These are phyloP conservation scores for Mactra quadrangularis DNA, from an alignment of 1,140 invertebrate genomes.

Conservation along the genomic window DNA sequence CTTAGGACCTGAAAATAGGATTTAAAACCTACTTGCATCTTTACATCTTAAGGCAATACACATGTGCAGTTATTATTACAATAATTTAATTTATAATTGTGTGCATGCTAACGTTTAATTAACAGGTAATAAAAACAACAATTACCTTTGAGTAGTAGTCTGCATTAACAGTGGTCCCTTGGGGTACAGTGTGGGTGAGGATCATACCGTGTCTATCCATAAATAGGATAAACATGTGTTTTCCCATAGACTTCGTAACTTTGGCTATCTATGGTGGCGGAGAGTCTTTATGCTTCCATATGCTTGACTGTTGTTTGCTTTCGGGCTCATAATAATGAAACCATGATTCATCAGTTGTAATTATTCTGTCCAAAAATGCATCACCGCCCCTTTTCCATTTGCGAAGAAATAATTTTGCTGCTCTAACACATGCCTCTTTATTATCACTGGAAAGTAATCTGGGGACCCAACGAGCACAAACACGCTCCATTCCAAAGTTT, in stretches of 20 bases:
- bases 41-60: neutral
- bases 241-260: neutral
- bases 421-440: too few relatives aligned
- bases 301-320: neutral
- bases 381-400: too few relatives aligned
- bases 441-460: too few relatives aligned
- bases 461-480: too few relatives aligned
- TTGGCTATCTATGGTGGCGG: neutral
- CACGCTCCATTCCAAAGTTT: too few relatives aligned
- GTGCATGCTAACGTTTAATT: neutral
- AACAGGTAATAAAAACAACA: neutral
- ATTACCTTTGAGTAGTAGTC: conserved; percentile 9
- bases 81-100: neutral
- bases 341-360: neutral
- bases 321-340: neutral
- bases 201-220: neutral
- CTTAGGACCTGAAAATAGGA: neutral
- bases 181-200: neutral
- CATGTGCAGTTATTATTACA: neutral
- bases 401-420: too few relatives aligned
- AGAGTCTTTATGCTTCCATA: too few relatives aligned
- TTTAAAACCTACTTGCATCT: too few relatives aligned
- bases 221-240: neutral
- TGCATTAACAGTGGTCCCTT: neutral
- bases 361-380: too few relatives aligned